These are phyloP conservation scores for Sesia apiformis DNA, from an alignment of 2,888 invertebrate genomes.

Conservation along the genomic window DNA sequence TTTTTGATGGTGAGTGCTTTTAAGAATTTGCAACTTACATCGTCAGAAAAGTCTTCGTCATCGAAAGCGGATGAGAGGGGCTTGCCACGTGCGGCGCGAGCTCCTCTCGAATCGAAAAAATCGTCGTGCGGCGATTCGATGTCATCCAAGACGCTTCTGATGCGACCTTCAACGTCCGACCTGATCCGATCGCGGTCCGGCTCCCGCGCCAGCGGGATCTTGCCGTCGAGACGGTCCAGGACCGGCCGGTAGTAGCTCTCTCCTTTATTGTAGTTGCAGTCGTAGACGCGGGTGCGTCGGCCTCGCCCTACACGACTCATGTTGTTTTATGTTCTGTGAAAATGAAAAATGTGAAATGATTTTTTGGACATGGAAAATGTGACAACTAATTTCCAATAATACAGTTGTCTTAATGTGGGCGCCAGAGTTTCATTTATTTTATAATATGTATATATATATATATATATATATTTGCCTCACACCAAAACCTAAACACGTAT, in stretches of 20 bases:
- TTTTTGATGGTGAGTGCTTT: too few species aligned
- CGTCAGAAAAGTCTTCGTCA: slow-evolving; percentile 62
- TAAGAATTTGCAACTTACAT: slow-evolving; percentile 40
- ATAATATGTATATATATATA: too few species aligned
- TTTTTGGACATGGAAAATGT: too few species aligned
- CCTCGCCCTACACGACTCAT: slow-evolving; percentile 74
- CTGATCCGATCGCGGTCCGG: slow-evolving; percentile 49
- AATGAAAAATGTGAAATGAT: too few species aligned
- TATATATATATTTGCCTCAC: too few species aligned
- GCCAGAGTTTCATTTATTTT: too few species aligned
- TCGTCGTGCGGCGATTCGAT: slow-evolving; percentile 61
- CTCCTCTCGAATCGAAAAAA: slow-evolving; percentile 79
- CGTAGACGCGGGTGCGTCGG: slow-evolving; percentile 87
- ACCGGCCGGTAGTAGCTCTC: slow-evolving; percentile 88
- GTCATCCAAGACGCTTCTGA: slow-evolving; percentile 48
- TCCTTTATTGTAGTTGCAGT: slow-evolving; percentile 89
- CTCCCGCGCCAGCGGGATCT: slow-evolving; percentile 54
- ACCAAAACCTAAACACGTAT: too few species aligned
- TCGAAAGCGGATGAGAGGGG: slow-evolving; percentile 60
- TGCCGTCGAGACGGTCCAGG: slow-evolving; percentile 83
- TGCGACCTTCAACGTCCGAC: slow-evolving; percentile 48
- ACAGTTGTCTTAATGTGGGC: too few species aligned
- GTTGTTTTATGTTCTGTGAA: too few species aligned
- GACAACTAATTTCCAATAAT: too few species aligned
- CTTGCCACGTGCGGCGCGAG: slow-evolving; percentile 59